Base-by-base conservation (phyloP, 2,888 invertebrate species). In the Hypolimnas misippus region DNA sequence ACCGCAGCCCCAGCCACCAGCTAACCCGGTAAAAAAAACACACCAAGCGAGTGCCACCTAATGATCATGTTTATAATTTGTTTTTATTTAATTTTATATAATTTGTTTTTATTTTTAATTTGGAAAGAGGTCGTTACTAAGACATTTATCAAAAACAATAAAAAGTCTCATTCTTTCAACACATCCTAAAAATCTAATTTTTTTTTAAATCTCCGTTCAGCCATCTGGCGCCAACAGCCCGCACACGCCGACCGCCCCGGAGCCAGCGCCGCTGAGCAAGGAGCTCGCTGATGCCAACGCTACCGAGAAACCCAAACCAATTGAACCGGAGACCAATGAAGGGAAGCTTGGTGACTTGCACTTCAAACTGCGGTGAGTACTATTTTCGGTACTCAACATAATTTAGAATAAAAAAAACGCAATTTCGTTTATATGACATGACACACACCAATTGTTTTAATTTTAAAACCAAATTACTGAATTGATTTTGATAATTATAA, bases 331-430 rank as follows among this genome's bases (percentile, higher is more conserved):
- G 67, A 89, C 51, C 0, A 93, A 93, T 69, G 94, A 94, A 55
- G 94, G 95, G 21, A 95, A 95, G 76, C 93, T 98, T 65, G 98
- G 98, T 0, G 96, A 97, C 66, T 92, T 98, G 76, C 96, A 97
- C 74, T 98, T 98, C 84, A 97, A 97, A 79, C 89, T 98, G 50
- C 61, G 65, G 63, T 68, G 59, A 64, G 64, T 62, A 19, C 10
- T 4, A n/a, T n/a, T n/a, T n/a, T n/a, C n/a, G n/a, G n/a, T n/a
- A n/a, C n/a, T n/a, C n/a, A n/a, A n/a, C n/a, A n/a, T n/a, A n/a
- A n/a, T n/a, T n/a, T n/a, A n/a, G n/a, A n/a, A n/a, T n/a, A n/a
- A n/a, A n/a, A n/a, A n/a, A n/a, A n/a, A n/a, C n/a, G n/a, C n/a
- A n/a, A n/a, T n/a, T n/a, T n/a, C n/a, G n/a, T n/a, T n/a, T n/a